A percentile compares a stretch with the other conserved stretches of the same genome.
phyloP scores from a whole-genome alignment of 2,113 vertebrate genomes.

The Vidua macroura region DNA sequence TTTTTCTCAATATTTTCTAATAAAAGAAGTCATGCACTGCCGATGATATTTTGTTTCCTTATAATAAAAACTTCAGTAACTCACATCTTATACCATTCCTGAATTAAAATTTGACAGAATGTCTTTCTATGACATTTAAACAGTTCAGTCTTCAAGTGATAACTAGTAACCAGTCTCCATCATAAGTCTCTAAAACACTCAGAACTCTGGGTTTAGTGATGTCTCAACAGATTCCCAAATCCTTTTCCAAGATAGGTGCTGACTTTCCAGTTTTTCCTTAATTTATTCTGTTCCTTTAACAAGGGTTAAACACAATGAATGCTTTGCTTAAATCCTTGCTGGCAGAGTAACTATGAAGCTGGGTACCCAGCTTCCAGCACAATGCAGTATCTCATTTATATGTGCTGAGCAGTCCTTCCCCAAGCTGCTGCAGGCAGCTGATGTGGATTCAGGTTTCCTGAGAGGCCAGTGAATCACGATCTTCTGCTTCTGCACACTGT shows the following conservation, averaged over 20 bases:
- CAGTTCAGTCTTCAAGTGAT: neutral
- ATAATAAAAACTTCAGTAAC: neutral
- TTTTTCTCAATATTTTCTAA: neutral
- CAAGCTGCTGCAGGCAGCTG: neutral
- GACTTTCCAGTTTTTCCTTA: neutral
- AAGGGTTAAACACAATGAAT: neutral
- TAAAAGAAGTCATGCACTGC: neutral
- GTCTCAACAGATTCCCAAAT: neutral
- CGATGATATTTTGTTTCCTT: neutral
- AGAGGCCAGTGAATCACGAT: accelerated
- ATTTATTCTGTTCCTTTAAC: neutral
- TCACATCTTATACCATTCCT: neutral
- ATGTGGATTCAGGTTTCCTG: neutral
- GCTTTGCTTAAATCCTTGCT: neutral
- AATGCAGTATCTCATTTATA: neutral
- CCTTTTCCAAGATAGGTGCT: neutral
- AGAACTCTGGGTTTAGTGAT: neutral
- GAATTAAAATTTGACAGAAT: neutral
- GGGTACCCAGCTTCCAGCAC: neutral
- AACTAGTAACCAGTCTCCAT: neutral
- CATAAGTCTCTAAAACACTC: neutral
- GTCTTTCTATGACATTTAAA: neutral
- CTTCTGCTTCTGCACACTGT: neutral
- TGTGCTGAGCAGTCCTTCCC: neutral
- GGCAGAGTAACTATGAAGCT: neutral